A percentile compares a stretch with the other conserved stretches of the same genome.
These are phyloP conservation scores for Oxyruncus cristatus DNA, from an alignment of 2,113 vertebrate species.

Conservation along the genomic window DNA sequence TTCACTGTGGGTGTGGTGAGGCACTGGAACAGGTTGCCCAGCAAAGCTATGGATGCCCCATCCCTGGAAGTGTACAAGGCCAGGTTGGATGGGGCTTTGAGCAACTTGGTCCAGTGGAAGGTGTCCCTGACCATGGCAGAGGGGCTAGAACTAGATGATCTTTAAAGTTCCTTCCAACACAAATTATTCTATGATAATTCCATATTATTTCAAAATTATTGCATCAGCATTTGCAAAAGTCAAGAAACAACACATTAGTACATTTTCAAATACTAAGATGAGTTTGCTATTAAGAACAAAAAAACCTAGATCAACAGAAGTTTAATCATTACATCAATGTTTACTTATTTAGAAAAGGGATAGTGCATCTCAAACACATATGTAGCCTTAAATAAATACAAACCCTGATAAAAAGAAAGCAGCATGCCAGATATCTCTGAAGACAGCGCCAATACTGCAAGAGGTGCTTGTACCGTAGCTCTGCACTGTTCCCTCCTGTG, in stretches of 20 bases:
- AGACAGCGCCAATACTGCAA: constrained; percentile 88
- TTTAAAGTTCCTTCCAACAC: not conserved
- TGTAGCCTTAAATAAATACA: constrained; percentile 82
- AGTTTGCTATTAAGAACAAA: not conserved
- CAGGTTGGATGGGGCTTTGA: not conserved
- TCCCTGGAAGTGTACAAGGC: not conserved
- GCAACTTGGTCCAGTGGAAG: not conserved
- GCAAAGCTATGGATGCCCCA: not conserved
- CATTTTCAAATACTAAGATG: not conserved
- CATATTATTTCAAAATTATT: not conserved
- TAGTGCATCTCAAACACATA: constrained; percentile 62
- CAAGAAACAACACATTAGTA: not conserved
- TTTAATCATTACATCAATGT: constrained; percentile 33
- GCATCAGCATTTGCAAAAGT: not conserved
- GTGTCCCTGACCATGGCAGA: not conserved
- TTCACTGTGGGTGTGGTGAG: not conserved
- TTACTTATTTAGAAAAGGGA: constrained; percentile 66
- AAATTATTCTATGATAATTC: not conserved
- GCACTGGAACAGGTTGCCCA: not conserved
- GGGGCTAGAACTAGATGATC: not conserved
- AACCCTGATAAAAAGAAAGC: constrained; percentile 98
- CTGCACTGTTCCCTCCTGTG: constrained; percentile 89
- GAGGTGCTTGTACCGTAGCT: constrained; percentile 81
- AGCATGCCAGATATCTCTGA: constrained; percentile 96
- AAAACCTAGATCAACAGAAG: not conserved